phyloP scores from a whole-genome alignment of 2,888 invertebrate species.

The Eremobia ochroleuca region DNA sequence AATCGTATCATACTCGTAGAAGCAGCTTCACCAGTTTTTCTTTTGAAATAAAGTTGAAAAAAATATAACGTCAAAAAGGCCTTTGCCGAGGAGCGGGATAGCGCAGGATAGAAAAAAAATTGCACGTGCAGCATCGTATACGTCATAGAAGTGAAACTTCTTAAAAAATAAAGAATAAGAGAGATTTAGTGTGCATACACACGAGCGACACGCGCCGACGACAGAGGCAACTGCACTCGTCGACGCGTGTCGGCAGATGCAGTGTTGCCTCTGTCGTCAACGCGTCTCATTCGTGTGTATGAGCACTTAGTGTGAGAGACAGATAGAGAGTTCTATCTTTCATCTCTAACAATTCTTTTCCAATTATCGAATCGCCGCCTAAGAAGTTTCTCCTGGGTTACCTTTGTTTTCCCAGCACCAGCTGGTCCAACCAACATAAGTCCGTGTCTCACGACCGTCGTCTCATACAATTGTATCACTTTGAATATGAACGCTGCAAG shows the following conservation, averaged over 20 bases:
- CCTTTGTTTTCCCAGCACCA: slow-evolving; percentile 95
- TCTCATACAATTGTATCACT: slow-evolving; percentile 95
- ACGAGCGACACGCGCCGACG: too few relatives aligned
- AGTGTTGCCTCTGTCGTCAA: not conserved
- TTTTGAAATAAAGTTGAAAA: too few relatives aligned
- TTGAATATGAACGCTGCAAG: slow-evolving; percentile 93
- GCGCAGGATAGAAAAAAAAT: too few relatives aligned
- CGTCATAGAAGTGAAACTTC: not conserved
- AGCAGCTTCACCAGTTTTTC: too few relatives aligned
- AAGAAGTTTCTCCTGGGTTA: slow-evolving; percentile 69
- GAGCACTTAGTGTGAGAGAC: not conserved
- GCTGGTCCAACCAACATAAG: slow-evolving; percentile 96
- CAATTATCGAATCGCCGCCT: not conserved
- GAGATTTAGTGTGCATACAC: too few relatives aligned
- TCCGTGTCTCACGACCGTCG: slow-evolving; percentile 95
- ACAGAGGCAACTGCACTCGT: not conserved
- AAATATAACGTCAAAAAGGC: too few relatives aligned
- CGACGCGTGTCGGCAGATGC: not conserved
- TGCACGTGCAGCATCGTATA: not conserved
- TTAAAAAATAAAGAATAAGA: too few relatives aligned
- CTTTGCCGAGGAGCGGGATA: too few relatives aligned
- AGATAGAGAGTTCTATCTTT: too few relatives aligned
- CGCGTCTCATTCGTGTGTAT: not conserved
- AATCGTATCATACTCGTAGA: too few relatives aligned
- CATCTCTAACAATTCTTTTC: not conserved